phyloP scores from a whole-genome alignment of 2,888 invertebrate species.

The Thymelicus lineola region DNA sequence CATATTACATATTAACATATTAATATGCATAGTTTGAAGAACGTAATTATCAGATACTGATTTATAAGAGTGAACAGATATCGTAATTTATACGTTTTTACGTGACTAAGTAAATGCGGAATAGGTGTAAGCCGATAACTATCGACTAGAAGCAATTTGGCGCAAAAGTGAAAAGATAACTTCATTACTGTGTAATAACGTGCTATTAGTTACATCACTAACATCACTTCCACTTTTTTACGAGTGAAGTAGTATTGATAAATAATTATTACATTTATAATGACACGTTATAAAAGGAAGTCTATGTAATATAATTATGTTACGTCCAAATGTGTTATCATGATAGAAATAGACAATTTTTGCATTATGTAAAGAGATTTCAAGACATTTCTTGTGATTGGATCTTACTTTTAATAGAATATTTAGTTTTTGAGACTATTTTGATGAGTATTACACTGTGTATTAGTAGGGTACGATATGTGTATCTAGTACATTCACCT shows the following conservation, averaged over 20 bases:
- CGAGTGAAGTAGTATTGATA: background rate
- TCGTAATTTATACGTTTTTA: conserved; percentile 10
- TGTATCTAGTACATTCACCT: too few species aligned
- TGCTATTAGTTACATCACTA: conserved; percentile 13
- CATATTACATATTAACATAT: too few species aligned
- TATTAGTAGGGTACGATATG: too few species aligned
- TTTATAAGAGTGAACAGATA: conserved; percentile 1
- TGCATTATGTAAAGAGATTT: too few species aligned
- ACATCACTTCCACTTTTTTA: conserved; percentile 20
- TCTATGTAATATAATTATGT: too few species aligned
- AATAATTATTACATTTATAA: background rate
- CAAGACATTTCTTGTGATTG: too few species aligned
- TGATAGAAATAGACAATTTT: too few species aligned
- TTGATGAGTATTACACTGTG: too few species aligned
- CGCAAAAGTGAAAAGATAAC: conserved; percentile 27
- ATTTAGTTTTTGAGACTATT: too few species aligned
- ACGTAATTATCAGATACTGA: background rate
- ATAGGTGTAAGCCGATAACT: background rate
- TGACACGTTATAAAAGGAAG: background rate
- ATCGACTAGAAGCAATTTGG: background rate
- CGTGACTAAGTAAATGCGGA: background rate
- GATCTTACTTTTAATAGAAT: too few species aligned
- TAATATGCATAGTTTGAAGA: background rate
- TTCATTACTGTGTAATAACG: conserved; percentile 19
- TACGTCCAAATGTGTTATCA: too few species aligned